Evolutionary conservation across 2,113 vertebrate species (phyloP).

Genomic region (Pseudopipra pipra): DNA sequence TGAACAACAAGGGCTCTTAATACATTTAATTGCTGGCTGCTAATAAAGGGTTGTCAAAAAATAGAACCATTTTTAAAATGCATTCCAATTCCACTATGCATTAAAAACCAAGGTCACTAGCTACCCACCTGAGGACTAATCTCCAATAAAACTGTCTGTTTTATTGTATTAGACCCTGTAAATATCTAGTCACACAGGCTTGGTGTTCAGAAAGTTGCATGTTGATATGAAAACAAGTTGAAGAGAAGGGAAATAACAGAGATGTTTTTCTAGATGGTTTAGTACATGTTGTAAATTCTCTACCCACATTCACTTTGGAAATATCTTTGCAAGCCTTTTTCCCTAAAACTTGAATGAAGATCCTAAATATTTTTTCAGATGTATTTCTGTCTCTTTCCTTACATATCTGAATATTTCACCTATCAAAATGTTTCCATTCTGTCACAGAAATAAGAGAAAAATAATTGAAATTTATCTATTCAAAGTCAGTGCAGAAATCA

Average conservation of each 20-base stretch:
- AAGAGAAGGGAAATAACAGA: neutral
- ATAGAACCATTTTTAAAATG: slow-evolving; percentile 59
- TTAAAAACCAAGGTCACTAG: slow-evolving; percentile 14
- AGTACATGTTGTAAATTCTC: neutral
- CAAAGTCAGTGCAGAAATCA: neutral
- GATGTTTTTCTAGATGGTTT: neutral
- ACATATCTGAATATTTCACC: neutral
- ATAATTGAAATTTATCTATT: neutral
- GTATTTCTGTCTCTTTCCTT: neutral
- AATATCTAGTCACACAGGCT: neutral
- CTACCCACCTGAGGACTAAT: slow-evolving; percentile 23
- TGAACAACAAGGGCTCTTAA: slow-evolving; percentile 76
- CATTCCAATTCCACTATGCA: slow-evolving; percentile 39
- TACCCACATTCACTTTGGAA: neutral
- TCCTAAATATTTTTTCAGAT: neutral
- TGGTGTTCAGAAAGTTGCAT: neutral
- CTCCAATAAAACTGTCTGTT: neutral
- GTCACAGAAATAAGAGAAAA: neutral
- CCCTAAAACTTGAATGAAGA: neutral
- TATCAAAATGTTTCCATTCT: neutral
- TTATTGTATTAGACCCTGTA: neutral
- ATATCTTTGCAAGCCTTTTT: neutral
- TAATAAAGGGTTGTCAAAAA: slow-evolving; percentile 76
- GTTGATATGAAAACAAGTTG: neutral
- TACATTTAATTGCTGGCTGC: slow-evolving; percentile 75